phyloP scores from a whole-genome alignment of 2,888 invertebrate genomes.

The Coelinius sp. region DNA sequence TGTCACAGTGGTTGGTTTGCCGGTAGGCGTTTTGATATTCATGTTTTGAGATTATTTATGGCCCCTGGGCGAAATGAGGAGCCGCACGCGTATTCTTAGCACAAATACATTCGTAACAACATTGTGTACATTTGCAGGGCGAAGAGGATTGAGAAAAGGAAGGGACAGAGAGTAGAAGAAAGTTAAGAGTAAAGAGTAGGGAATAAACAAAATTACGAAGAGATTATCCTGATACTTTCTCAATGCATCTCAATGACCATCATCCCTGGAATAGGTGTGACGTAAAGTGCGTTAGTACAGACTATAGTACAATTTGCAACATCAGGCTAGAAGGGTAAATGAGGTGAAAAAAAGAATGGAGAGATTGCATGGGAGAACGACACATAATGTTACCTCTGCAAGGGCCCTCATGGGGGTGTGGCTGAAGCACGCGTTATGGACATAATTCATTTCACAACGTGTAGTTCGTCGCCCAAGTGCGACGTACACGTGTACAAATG shows the following conservation, averaged over 20 bases:
- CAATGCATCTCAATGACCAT: neutral
- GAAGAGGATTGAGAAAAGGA: neutral
- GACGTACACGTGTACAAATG: conserved; percentile 55
- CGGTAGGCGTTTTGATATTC: conserved; percentile 58
- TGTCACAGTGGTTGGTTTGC: conserved; percentile 18
- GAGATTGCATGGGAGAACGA: neutral
- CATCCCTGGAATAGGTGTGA: conserved; percentile 1
- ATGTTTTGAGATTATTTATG: conserved; percentile 64
- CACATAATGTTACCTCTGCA: conserved; percentile 3
- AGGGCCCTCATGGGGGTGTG: conserved; percentile 55
- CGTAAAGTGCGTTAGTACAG: neutral
- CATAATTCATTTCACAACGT: conserved; percentile 62
- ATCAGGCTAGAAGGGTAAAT: neutral
- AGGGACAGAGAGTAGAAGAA: neutral
- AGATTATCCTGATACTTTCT: conserved; percentile 42
- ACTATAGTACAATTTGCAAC: conserved; percentile 9
- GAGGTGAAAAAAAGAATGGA: neutral
- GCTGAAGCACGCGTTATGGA: conserved; percentile 62
- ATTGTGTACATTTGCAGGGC: neutral
- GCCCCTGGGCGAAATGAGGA: conserved; percentile 55
- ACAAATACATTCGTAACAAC: conserved; percentile 22
- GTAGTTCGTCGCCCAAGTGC: conserved; percentile 27
- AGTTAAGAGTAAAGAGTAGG: neutral
- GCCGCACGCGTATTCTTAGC: conserved; percentile 56
- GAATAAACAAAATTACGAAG: conserved; percentile 38